Evolutionary conservation across 2,797 vertebrate species (phyloP), one percentile per base, ranked within the genome.

Genomic region (Bufotes viridis): DNA sequence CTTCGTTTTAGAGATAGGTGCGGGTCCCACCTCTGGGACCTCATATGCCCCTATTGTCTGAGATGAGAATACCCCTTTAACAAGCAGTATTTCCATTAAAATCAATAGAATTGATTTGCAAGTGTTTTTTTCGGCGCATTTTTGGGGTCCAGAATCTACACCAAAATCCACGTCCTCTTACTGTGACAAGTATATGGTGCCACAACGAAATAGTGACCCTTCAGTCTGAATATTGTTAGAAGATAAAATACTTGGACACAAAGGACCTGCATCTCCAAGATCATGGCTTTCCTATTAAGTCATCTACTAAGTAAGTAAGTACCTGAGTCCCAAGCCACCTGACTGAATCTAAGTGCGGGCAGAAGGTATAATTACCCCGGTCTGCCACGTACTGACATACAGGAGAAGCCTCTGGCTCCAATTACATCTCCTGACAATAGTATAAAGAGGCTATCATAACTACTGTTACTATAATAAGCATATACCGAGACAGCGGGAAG

Each of bases 261-360:
- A 34, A 63, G 11, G 49, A 42, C 22, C 17, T 7, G 57, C 78
- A 22, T 26, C 58, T 61, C 42, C 29, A 63, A 61, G 24, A 72
- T 67, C 26, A 53, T 24, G 22, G 7, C 14, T 24, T 60, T 84
- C 57, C 81, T 58, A 84, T 51, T 75, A 69, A 55, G 51, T 70
- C 53, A 78, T 67, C 53, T 72, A 70, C 75, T 58, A 53, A 42
- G 85, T 69, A 58, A 70, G 63, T 58, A 53, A 42, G 85, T 69
- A 58, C 58, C 51, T 84, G 61, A 72, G 55, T 83, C 81, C 70
- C 74, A 10, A 84, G 51, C 20, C 74, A 24, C 34, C 63, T 79
- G 81, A 83, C 75, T 60, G 61, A 84, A 78, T 88, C 51, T 79
- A 88, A 79, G 84, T 70, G 10, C n/a, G 63, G 17, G 58, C 67